Conservation (phyloP, 2,797 vertebrate species). For the Nothura maculosa region DNA sequence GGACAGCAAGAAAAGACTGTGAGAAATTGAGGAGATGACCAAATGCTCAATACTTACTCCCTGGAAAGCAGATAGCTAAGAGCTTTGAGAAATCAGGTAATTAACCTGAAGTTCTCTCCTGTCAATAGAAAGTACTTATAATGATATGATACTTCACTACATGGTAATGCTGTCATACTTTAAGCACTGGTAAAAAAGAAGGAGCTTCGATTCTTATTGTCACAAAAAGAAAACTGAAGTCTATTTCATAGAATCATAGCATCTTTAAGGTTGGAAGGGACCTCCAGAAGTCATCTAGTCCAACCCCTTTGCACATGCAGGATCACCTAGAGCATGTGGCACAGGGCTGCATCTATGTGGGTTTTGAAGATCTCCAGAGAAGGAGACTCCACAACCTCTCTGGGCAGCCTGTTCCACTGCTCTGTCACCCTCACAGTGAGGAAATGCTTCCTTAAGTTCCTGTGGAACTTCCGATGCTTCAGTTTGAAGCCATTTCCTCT, state of each 20-base stretch:
- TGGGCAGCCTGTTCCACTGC: too few species aligned
- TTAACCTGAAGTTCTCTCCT: constrained; percentile 56
- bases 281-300: too few species aligned
- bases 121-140: neutral
- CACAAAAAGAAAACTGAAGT: neutral
- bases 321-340: too few species aligned
- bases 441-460: too few species aligned
- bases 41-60: neutral
- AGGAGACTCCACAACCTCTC: too few species aligned
- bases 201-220: neutral
- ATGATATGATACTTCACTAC: constrained; percentile 13
- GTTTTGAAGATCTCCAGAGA: too few species aligned
- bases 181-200: neutral
- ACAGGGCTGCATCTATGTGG: too few species aligned
- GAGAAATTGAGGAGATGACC: constrained; percentile 10
- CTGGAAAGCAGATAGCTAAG: neutral
- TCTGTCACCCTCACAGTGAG: too few species aligned
- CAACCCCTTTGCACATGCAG: too few species aligned
- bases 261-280: too few species aligned
- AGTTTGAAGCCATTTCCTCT: too few species aligned
- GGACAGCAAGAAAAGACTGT: neutral
- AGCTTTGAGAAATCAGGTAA: constrained; percentile 40
- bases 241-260: neutral
- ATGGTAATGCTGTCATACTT: neutral
- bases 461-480: too few species aligned